Base-by-base conservation (phyloP, 2,113 vertebrate species). In the Tetraodon nigroviridis region DNA sequence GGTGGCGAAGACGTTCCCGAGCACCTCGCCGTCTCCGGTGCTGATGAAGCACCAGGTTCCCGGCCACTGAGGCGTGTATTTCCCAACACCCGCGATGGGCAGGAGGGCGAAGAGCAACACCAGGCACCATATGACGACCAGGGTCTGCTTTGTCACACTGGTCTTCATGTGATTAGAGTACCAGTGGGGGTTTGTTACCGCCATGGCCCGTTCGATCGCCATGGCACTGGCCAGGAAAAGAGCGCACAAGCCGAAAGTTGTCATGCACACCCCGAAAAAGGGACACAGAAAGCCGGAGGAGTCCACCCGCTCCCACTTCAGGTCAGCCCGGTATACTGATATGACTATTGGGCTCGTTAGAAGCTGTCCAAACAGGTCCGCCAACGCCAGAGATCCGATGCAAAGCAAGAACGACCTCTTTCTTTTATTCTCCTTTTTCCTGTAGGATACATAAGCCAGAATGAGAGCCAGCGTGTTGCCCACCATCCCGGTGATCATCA, bases 1-100 rank as follows among this genome's bases (percentile, higher is more conserved):
- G 10, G 90, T 84, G 61, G 95, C 90, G 21, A 98, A 98, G 72
- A 83, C 74, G 69, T 89, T 93, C 4, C 92, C 91, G 0, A 79
- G 20, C 4, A 84, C 52, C 2, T 69, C 6, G 5, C 66, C 58
- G 32, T 91, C 76, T 7, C 88, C 88, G 0, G 90, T 89, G 88
- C 90, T 90, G 78, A 99, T 96, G 67, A 99, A 99, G 84, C 97
- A 98, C 96, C 96, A 99, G 0, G 95, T 98, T 14, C 94, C 96
- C 0, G 97, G 97, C 95, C 95, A 97, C 86, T 98, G 97, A n/a
- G 88, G 64, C 0, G 88, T 84, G 80, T 99, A 99, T 11, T 83
- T 71, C 2, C 97, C 97, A 27, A 96, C 85, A 0, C 95, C 94
- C 0, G 80, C 52, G 1, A 95, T 10, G 1, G 96, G 96, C 86